Base-by-base conservation (phyloP, 2,797 vertebrate species). In the Phrynocephalus vlangalii region DNA sequence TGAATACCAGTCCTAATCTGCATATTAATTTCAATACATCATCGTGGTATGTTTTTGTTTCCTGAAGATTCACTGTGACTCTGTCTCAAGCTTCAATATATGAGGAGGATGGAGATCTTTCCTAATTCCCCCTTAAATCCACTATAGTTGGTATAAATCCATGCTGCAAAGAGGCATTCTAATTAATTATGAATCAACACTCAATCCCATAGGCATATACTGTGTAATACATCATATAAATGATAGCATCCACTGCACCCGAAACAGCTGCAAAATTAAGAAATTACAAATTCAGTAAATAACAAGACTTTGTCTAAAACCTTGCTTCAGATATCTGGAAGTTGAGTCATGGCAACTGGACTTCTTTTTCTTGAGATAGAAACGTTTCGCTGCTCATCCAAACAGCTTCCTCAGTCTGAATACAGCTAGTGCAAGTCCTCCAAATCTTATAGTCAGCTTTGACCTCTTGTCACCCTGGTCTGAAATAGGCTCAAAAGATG, bases 1-100 rank as follows among this genome's bases (percentile, higher is more conserved):
- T 86, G 88, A 93, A 90, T 91, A 88, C 92, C 82, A 30, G 86
- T 89, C 2, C 11, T 81, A 84, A 90, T 92, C 86, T 91, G 76
- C 91, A 91, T 81, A 79, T 82, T 81, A 87, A 71, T 83, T 90
- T 90, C 77, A 6, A 1, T 68, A 85, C 44, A 22, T 88, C 86
- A 84, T 86, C 79, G 73, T 56, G 90, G 93, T 24, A 83, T 68
- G 73, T 28, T 86, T 76, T 88, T 94, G 38, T 56, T 87, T 94
- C 90, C 85, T 83, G 1, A 87, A 81, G 68, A 85, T 86, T 94
- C 87, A 85, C 92, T 89, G 77, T 87, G 90, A 94, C 75, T 76
- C 81, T 84, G 33, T 6, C 71, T 68, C 52, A 89, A 93, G 78
- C 50, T 68, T 30, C 44, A 33, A 28, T 85, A 67, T 52, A 56